Base-by-base conservation (phyloP, 2,797 vertebrate genomes). In the Enteromius mattozi region DNA sequence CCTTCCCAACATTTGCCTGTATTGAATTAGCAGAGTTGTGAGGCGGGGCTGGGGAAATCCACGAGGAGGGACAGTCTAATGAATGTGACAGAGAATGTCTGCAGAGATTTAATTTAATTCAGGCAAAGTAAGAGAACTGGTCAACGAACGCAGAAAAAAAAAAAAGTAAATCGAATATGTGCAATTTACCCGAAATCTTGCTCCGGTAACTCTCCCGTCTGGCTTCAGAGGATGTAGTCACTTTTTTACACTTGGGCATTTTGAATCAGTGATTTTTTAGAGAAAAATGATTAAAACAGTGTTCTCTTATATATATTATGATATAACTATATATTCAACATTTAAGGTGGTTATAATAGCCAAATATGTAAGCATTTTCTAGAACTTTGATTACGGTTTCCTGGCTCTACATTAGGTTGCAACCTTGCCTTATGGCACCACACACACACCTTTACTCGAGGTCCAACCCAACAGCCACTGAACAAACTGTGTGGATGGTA, bases 291-390 rank as follows among this genome's bases (percentile, higher is more conserved):
- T 92, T 91, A 95, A 90, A 95, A 95, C 94, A 96, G 94, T 95
- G 95, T 96, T 95, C 94, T 95, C 95, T 95, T 95, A 95, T 95
- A 95, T 95, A 95, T 96, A 95, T 94, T 94, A 94, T 94, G 93
- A 95, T 95, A 95, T 95, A 95, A 94, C 93, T 95, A 95, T 95
- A 95, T 95, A 95, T 95, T 95, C 94, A 95, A 95, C 95, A 96
- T 96, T 94, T 95, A 95, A 95, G 94, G 94, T 95, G 94, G 94
- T 95, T 95, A 95, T 95, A 94, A 96, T 94, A 96, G 95, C 95
- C 95, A 93, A 95, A 94, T 95, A 95, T 95, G 95, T 95, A 95
- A 94, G 95, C 95, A 95, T 96, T 96, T 95, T 96, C 93, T 96
- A 96, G 94, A 95, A 95, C 93, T 94, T 95, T 96, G 94, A 95